These are phyloP conservation scores for Celastrina argiolus DNA, from an alignment of 2,888 invertebrate species.

Conservation along the genomic window DNA sequence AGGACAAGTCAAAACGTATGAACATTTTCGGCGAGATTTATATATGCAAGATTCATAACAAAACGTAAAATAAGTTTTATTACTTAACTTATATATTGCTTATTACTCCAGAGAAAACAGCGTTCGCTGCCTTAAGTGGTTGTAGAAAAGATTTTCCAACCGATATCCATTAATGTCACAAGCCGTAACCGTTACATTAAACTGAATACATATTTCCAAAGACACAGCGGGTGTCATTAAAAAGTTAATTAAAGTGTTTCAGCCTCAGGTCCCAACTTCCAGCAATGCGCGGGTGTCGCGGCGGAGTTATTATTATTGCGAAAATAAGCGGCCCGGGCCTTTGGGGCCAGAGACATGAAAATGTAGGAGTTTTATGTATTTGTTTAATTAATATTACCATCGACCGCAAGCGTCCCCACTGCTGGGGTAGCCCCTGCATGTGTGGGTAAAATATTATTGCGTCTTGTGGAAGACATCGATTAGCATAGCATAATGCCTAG, in stretches of 20 bases:
- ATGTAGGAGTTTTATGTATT: background rate
- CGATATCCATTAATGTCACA: background rate
- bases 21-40: too few species aligned
- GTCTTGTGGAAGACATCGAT: too few species aligned
- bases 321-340: background rate
- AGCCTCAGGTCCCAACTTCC: too few species aligned
- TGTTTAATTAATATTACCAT: background rate
- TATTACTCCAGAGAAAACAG: too few species aligned
- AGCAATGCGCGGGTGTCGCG: background rate
- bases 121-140: too few species aligned
- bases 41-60: too few species aligned
- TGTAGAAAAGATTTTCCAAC: background rate
- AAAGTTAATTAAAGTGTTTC: constrained; percentile 19
- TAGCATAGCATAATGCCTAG: too few species aligned
- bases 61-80: too few species aligned
- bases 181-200: background rate
- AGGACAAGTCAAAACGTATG: too few species aligned
- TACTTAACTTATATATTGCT: too few species aligned
- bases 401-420: background rate
- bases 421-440: background rate
- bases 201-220: constrained; percentile 8
- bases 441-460: too few species aligned
- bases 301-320: constrained; percentile 3
- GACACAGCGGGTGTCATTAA: background rate
- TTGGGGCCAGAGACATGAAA: background rate